Evolutionary conservation across 1,140 invertebrate species (phyloP).

Genomic region (Drosophila persimilis): DNA sequence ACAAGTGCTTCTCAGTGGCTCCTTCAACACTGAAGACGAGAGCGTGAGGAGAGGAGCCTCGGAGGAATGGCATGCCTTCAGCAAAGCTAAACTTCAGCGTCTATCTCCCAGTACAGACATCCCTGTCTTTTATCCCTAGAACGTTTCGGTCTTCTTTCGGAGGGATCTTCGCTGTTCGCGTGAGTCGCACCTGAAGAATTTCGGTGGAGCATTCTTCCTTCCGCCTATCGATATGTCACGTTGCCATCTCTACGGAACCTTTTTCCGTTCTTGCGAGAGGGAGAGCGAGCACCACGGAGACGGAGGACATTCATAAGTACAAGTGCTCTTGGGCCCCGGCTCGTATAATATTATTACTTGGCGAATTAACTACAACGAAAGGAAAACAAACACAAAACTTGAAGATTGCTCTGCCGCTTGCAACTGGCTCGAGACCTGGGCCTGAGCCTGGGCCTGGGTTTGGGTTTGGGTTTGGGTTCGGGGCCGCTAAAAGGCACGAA

Average conservation of each 20-base stretch:
- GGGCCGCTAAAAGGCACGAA: slow-evolving; percentile 69
- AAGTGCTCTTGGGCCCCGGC: slow-evolving; percentile 39
- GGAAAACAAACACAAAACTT: slow-evolving; percentile 44
- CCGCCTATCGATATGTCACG: no score
- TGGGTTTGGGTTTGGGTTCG: no score
- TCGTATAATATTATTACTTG: slow-evolving; percentile 79
- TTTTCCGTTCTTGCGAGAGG: no score
- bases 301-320: slow-evolving; percentile 67
- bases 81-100: background rate
- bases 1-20: slow-evolving; percentile 32
- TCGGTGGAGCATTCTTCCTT: no score
- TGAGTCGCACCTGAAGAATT: no score
- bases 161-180: no score
- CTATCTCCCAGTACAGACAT: background rate
- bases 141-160: no score
- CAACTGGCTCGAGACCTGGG: slow-evolving; percentile 51
- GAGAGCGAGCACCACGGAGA: no score
- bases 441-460: background rate
- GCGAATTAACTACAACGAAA: slow-evolving; percentile 73
- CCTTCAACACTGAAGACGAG: slow-evolving; percentile 14
- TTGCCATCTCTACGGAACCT: no score
- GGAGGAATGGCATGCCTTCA: slow-evolving; percentile 1
- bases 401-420: slow-evolving; percentile 43
- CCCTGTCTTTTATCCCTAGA: no score
- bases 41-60: slow-evolving; percentile 19